Evolutionary conservation across 2,888 invertebrate genomes (phyloP), one percentile per base, ranked within the genome.

Genomic region (Epinotia demarniana): DNA sequence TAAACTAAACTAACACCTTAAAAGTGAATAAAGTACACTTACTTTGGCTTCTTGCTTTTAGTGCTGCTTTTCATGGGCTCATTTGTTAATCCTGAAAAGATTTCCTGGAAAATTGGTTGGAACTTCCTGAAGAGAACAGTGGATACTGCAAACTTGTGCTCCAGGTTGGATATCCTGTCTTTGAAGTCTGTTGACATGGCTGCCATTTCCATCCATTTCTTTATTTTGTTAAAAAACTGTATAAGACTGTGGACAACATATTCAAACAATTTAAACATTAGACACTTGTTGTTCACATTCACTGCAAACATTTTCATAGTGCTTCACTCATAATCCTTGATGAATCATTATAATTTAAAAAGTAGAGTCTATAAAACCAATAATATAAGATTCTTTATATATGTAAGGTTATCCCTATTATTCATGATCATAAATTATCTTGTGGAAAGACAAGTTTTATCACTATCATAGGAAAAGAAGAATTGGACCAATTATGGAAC

Each of bases 121-220:
- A 97, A 99, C 85, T 98, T 98, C 84, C 98, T 97, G 89, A 98
- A 99, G 72, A 99, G 96, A n/a, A 98, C 97, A 81, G 97, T 97
- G 1, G 99, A 98, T 1, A 99, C 99, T 67, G 97, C 97, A 94
- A 99, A 99, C 86, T 98, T 98, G 74, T 97, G 95, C 85, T 99
- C 98, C 75, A 99, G 91, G 77, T 96, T 95, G 77, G 97, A 96
- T 75, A 99, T 97, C 89, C 97, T 97, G 64, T 96, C 95, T 77
- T 97, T 95, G 86, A 99, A 98, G 75, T 97, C 97, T 81, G 96
- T 96, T 0, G 98, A 96, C 91, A 98, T 95, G 79, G 96, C 96
- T 1, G 98, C 97, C 98, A 99, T 99, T 84, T 98, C 98, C 77
- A 97, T 96, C 99, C 99, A 99, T 85, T 97, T 97, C 87, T 98